Conservation (phyloP, 1,140 invertebrate species). For the Drosophila ambigua region DNA sequence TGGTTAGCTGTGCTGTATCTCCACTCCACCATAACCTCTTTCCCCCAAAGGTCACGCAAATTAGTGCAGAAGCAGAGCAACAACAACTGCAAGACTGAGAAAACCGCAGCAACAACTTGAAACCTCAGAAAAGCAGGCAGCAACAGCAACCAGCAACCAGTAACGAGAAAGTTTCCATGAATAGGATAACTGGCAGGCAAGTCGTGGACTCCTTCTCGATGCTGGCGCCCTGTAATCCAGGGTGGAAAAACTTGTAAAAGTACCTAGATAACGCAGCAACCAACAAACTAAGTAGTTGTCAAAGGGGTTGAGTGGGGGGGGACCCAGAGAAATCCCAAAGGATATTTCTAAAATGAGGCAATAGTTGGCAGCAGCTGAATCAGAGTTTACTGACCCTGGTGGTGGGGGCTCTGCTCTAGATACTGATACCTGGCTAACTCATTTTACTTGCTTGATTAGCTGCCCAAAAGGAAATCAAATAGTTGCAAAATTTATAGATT, state of each 20-base stretch:
- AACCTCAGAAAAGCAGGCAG: no score
- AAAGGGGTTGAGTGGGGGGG: slow-evolving; percentile 1
- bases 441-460: slow-evolving; percentile 3
- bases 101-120: slow-evolving; percentile 28
- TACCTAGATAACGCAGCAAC: slow-evolving; percentile 69
- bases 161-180: slow-evolving; percentile 66
- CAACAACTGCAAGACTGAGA: slow-evolving; percentile 29
- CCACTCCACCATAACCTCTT: neutral
- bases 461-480: neutral
- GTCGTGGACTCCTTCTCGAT: slow-evolving; percentile 29
- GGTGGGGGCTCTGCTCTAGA: neutral
- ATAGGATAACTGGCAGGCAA: slow-evolving; percentile 48
- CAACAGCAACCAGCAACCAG: no score
- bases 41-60: slow-evolving; percentile 70
- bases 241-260: slow-evolving; percentile 69
- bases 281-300: slow-evolving; percentile 51
- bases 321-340: neutral
- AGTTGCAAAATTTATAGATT: no score
- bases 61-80: slow-evolving; percentile 53
- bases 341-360: neutral
- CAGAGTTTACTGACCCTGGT: slow-evolving; percentile 14
- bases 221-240: slow-evolving; percentile 58
- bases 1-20: slow-evolving; percentile 22
- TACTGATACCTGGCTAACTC: neutral
- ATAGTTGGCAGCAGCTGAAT: neutral